Percentiles rank a stretch among this genome's conserved stretches.
Conservation (phyloP, 2,113 vertebrate genomes). For the Dicentrarchus labrax region DNA sequence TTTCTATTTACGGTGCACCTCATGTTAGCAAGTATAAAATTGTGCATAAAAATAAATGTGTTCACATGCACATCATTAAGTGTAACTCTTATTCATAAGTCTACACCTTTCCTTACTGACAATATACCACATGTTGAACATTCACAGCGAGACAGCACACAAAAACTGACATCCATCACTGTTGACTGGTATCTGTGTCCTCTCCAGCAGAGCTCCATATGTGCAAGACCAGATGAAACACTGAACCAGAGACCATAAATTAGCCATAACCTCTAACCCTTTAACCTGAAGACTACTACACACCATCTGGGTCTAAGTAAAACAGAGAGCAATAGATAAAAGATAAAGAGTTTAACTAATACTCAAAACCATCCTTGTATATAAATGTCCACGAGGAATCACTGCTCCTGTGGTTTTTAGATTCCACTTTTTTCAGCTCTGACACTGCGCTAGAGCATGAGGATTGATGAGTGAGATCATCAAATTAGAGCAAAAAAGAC, state of each 20-base stretch:
- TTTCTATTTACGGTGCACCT: too few relatives aligned
- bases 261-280: constrained; percentile 48
- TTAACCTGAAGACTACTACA: constrained; percentile 28
- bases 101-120: background rate
- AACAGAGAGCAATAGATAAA: background rate
- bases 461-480: background rate
- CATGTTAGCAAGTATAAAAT: background rate
- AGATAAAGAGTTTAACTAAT: constrained; percentile 8
- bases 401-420: background rate
- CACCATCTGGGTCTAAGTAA: constrained; percentile 46
- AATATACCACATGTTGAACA: background rate
- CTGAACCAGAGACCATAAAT: constrained; percentile 51
- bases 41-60: background rate
- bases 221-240: constrained; percentile 43
- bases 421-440: background rate
- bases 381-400: background rate
- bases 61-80: too few relatives aligned
- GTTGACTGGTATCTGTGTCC: constrained; percentile 28
- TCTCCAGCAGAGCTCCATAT: constrained; percentile 51
- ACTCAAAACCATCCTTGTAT: background rate
- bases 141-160: background rate
- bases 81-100: background rate
- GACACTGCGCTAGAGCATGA: too few relatives aligned
- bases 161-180: constrained; percentile 24
- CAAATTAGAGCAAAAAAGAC: background rate